Base-by-base conservation (phyloP, 2,113 vertebrate species). In the Scolopax mira region DNA sequence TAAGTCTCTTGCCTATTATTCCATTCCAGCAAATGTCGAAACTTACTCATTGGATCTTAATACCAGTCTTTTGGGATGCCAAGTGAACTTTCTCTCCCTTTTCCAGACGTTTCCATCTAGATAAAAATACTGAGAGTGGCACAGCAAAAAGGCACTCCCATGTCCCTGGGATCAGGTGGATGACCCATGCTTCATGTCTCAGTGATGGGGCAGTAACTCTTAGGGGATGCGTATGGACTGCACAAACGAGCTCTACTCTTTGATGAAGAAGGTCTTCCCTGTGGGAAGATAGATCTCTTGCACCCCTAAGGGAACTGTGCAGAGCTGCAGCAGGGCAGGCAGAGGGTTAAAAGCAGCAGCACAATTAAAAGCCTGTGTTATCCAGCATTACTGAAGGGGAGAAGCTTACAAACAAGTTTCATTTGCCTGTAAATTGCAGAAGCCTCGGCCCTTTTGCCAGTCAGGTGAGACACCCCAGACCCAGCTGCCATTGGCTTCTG, bases 401-500 rank as follows among this genome's bases (percentile, higher is more conserved):
- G 35, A 54, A 79, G 23, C 31, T 71, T 74, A n/a, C 6, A 54
- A 31, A 74, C 27, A 57, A 28, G 22, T 60, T 61, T 31, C 7
- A 54, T 75, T 69, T 57, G 22, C 7, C 62, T 48, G 14, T 25
- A 51, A 55, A 48, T 60, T 67, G 23, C 39, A 65, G 67, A 64
- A 75, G 15, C 35, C 62, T 39, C 1, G 1, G 11, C n/a, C 18
- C 12, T 48, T 66, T n/a, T 42, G 51, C 28, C 69, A 13, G 9
- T 18, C 28, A 35, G n/a, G 52, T 0, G 0, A 54, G 42, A 21
- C n/a, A 18, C 16, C 49, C 24, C 0, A 0, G 31, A 58, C 7
- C 12, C 74, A n/a, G 42, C 39, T 73, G 65, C 49, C n/a, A 10
- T 2, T 25, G 44, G 24, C 19, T 73, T 54, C 61, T 65, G 51